Base-by-base conservation (phyloP, 2,888 invertebrate genomes). In the Habroteleia sp. region DNA sequence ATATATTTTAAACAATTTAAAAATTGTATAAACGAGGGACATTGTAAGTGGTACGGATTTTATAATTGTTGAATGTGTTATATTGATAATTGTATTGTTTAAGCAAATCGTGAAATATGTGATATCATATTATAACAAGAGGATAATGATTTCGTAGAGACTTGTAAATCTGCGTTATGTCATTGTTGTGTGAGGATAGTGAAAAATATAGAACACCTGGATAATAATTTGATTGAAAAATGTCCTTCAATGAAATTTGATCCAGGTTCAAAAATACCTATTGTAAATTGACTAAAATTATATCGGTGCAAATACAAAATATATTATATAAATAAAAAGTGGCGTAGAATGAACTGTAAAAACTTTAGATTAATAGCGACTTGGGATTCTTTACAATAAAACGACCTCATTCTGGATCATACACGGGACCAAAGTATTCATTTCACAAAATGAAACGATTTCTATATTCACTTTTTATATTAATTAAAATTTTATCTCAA, bases 351-450 rank as follows among this genome's bases (percentile, higher is more conserved):
- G 25, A 42, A 71, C 29, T 77, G 73, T 76, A 69, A 62, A 75
- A 66, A 58, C 77, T 63, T 71, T 68, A 76, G 75, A 56, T 73
- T 62, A 76, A 77, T 69, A 68, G 76, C 76, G 73, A 62, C 79
- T 80, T 77, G 77, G 66, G 72, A 80, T 74, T 73, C 80, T 79
- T 81, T 80, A 78, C 76, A 79, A 79, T 76, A 76, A 77, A 73
- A 54, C n/a, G 46, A 71, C 78, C 78, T 78, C 80, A 82, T 82
- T 81, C 79, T 85, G 82, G 85, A 85, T 81, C 81, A 85, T 81
- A 77, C 78, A 84, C 84, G 87, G 87, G 87, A 87, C 87, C 87
- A 87, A 86, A 83, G 79, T 76, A 78, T 81, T 80, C 63, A 71
- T 79, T 82, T 80, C 76, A 76, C 56, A n/a, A n/a, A n/a, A n/a